Conservation (phyloP, 2,113 vertebrate genomes). For the Pungitius pungitius region DNA sequence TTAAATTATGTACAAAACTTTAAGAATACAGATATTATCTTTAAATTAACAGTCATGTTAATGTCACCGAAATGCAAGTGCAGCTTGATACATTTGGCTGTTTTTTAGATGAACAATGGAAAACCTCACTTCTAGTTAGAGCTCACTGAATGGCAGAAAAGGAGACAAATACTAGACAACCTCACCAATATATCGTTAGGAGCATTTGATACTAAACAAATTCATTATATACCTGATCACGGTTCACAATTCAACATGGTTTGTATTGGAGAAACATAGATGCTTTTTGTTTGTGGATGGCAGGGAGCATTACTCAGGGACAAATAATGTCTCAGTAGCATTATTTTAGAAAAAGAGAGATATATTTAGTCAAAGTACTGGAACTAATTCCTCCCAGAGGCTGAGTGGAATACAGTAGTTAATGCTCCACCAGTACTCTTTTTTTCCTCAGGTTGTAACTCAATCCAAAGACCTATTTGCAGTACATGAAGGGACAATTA, state of each 20-base stretch:
- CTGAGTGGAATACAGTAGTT: background rate
- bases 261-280: slow-evolving; percentile 10
- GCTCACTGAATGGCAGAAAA: no score
- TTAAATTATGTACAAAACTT: no score
- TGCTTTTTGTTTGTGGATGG: slow-evolving; percentile 5
- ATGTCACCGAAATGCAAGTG: no score
- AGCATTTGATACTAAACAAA: background rate
- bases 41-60: no score
- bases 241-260: background rate
- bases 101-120: no score
- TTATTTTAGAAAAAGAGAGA: background rate
- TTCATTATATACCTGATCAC: background rate
- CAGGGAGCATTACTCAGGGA: background rate
- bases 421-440: slow-evolving; percentile 12
- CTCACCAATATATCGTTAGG: no score
- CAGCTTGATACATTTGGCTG: no score
- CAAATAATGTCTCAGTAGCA: slow-evolving; percentile 1
- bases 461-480: slow-evolving; percentile 8
- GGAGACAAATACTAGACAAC: no score
- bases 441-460: slow-evolving; percentile 24
- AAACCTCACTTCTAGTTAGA: no score
- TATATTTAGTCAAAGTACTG: background rate
- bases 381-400: background rate
- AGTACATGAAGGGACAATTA: background rate
- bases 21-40: no score